Conservation (phyloP, 2,113 vertebrate genomes). For the Nibea albiflora region DNA sequence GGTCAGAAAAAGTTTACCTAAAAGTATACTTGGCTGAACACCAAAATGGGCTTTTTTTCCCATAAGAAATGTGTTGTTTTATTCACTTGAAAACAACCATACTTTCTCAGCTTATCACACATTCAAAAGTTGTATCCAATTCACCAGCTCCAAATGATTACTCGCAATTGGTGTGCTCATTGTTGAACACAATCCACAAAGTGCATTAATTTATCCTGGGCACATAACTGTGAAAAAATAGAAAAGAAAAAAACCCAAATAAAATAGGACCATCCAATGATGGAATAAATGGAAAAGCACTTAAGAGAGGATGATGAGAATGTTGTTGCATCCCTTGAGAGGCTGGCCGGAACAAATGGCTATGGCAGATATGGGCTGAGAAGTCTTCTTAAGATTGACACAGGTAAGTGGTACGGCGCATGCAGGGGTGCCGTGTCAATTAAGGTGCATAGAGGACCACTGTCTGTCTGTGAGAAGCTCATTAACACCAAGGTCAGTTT, state of each 20-base stretch:
- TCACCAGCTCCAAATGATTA: slow-evolving; percentile 54
- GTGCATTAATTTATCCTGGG: slow-evolving; percentile 44
- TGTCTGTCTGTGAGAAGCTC: slow-evolving; percentile 76
- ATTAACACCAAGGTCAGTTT: slow-evolving; percentile 85
- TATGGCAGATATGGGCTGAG: slow-evolving; percentile 65
- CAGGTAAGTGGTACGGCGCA: slow-evolving; percentile 76
- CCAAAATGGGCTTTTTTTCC: not conserved
- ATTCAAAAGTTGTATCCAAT: slow-evolving; percentile 48
- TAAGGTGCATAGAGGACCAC: slow-evolving; percentile 55
- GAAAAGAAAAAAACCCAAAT: slow-evolving; percentile 34
- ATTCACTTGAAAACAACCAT: slow-evolving; percentile 38
- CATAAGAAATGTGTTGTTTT: slow-evolving; percentile 2
- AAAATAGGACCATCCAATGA: slow-evolving; percentile 46
- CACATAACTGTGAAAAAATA: slow-evolving; percentile 37
- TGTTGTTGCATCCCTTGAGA: slow-evolving; percentile 51
- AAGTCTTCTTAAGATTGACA: slow-evolving; percentile 76
- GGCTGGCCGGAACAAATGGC: slow-evolving; percentile 65
- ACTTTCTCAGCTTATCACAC: slow-evolving; percentile 42
- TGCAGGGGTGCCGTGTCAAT: slow-evolving; percentile 73
- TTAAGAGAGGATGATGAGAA: slow-evolving; percentile 60
- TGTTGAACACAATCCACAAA: slow-evolving; percentile 63
- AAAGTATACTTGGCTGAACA: slow-evolving; percentile 29
- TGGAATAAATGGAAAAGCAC: slow-evolving; percentile 56
- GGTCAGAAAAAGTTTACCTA: slow-evolving; percentile 20
- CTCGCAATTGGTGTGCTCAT: slow-evolving; percentile 48